Conservation (phyloP, 2,797 vertebrate genomes). For the Sphenodon punctatus region DNA sequence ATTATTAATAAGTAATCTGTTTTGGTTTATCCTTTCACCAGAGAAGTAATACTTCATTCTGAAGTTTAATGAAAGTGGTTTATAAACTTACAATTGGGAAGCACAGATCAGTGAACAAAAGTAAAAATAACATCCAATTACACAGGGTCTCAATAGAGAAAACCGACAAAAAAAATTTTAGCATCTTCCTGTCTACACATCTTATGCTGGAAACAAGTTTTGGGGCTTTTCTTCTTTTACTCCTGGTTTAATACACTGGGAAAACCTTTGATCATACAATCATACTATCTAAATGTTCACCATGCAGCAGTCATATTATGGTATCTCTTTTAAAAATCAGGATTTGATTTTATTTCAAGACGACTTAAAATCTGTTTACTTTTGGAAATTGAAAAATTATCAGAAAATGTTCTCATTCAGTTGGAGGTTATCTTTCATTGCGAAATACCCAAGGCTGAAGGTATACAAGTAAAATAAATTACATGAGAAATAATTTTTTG, state of each 20-base stretch:
- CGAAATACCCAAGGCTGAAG: slow-evolving; percentile 72
- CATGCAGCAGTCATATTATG: slow-evolving; percentile 42
- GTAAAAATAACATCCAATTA: too few relatives aligned
- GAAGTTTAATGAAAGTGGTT: too few relatives aligned
- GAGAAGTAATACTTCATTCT: too few relatives aligned
- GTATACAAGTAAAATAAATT: slow-evolving; percentile 81
- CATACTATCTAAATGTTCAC: slow-evolving; percentile 35
- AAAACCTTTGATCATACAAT: not conserved
- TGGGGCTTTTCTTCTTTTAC: not conserved
- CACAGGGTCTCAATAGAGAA: too few relatives aligned
- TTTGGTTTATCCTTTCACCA: too few relatives aligned
- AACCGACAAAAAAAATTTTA: not conserved
- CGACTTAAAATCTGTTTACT: slow-evolving; percentile 80
- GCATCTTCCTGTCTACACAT: not conserved
- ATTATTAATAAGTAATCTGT: too few relatives aligned
- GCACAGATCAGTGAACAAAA: too few relatives aligned
- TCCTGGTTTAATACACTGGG: not conserved
- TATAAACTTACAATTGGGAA: too few relatives aligned
- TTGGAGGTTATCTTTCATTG: slow-evolving; percentile 76
- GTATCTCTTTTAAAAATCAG: slow-evolving; percentile 61
- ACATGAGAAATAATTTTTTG: slow-evolving; percentile 83
- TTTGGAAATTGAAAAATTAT: slow-evolving; percentile 90
- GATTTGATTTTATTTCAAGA: slow-evolving; percentile 57
- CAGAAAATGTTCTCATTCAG: slow-evolving; percentile 79
- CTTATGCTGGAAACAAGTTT: not conserved